Percentiles rank a stretch among this genome's conserved stretches.
Evolutionary conservation across 2,113 vertebrate genomes (phyloP).

Genomic region (Platanista minor): DNA sequence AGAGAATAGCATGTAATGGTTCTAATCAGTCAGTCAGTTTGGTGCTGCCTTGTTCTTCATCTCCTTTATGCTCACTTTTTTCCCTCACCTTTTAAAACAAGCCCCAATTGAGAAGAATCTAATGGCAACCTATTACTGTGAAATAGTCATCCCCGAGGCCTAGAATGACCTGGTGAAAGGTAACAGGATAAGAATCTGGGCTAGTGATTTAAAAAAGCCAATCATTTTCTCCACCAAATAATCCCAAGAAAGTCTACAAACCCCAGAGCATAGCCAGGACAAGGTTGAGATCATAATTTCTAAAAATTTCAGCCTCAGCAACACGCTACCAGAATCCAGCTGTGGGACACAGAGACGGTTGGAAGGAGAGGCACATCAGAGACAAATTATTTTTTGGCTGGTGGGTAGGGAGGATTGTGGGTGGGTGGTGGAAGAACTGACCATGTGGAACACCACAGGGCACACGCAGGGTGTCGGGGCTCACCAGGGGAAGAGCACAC

Average conservation of each 20-base stretch:
- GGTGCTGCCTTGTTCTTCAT: background rate
- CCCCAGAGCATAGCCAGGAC: background rate
- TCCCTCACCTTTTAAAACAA: background rate
- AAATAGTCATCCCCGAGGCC: background rate
- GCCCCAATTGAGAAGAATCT: background rate
- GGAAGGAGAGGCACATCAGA: background rate
- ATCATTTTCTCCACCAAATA: background rate
- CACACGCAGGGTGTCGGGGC: accelerated
- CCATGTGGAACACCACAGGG: accelerated
- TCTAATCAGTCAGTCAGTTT: background rate
- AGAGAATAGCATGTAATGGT: background rate
- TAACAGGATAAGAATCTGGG: background rate
- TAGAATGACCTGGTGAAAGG: background rate
- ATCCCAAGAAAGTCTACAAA: background rate
- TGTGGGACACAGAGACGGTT: background rate
- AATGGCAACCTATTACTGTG: background rate
- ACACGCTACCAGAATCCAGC: background rate
- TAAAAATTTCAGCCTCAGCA: background rate
- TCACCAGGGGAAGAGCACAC: background rate
- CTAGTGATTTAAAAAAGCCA: background rate
- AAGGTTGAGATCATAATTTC: background rate
- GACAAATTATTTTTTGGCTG: background rate
- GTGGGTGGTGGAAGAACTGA: background rate
- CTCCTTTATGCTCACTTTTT: background rate
- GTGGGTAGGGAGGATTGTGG: accelerated